Percentiles rank a stretch among this genome's conserved stretches.
These are phyloP conservation scores for Hippopotamyrus pictus DNA, from an alignment of 2,797 vertebrate species.

Conservation along the genomic window DNA sequence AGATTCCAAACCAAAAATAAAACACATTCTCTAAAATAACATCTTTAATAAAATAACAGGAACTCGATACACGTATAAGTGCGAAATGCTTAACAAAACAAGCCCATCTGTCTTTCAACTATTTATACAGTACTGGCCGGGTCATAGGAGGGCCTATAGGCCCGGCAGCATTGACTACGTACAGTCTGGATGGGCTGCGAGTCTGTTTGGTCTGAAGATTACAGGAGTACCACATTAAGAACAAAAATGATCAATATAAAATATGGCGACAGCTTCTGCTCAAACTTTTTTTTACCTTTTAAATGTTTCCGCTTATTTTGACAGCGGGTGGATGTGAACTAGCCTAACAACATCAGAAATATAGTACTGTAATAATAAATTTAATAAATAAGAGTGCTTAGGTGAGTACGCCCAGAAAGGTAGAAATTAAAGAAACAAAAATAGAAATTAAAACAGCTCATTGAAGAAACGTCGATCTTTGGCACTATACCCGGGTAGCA, in stretches of 20 bases:
- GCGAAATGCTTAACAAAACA: not conserved
- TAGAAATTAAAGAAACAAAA: not conserved
- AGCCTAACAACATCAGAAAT: not conserved
- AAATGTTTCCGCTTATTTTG: not conserved
- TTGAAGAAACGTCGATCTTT: not conserved
- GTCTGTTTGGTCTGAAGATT: not conserved
- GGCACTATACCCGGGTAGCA: constrained; percentile 23
- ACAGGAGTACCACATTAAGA: not conserved
- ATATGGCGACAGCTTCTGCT: not conserved
- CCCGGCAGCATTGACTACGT: not conserved
- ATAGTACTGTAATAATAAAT: not conserved
- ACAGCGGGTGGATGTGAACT: not conserved
- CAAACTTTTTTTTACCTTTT: not conserved
- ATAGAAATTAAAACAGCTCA: not conserved
- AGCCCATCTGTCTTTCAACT: not conserved
- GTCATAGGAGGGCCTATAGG: not conserved
- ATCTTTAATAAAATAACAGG: not conserved
- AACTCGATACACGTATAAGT: not conserved
- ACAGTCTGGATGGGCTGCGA: not conserved
- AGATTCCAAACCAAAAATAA: not conserved
- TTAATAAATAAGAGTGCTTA: not conserved
- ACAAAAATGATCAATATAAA: not conserved
- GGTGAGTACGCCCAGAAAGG: not conserved
- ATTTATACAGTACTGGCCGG: not conserved
- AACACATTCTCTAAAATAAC: constrained; percentile 1